Evolutionary conservation across 2,113 vertebrate genomes (phyloP).

Genomic region (Pterocles gutturalis): DNA sequence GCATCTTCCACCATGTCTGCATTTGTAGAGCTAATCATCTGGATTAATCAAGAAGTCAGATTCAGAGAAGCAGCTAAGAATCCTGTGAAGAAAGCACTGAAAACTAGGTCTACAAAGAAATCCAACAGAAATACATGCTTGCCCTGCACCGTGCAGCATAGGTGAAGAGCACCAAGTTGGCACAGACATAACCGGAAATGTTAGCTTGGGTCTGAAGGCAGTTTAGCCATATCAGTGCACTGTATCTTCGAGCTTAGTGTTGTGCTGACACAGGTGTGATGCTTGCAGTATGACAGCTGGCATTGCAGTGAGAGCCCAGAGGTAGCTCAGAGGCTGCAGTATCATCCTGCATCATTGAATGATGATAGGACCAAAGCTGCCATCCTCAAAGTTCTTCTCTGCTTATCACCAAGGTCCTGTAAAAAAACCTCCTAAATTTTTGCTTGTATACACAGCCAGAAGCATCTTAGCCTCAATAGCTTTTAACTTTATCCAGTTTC

Average conservation of each 20-base stretch:
- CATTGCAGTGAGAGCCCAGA: background rate
- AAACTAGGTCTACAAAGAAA: background rate
- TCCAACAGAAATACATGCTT: background rate
- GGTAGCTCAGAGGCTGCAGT: background rate
- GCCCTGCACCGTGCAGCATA: background rate
- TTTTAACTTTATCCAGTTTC: background rate
- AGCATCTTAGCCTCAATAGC: background rate
- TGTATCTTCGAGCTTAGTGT: background rate
- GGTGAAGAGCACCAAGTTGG: background rate
- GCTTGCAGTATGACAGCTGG: background rate
- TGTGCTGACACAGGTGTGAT: background rate
- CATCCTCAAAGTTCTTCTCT: background rate
- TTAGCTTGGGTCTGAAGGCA: background rate
- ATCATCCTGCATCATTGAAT: background rate
- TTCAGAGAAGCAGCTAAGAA: background rate
- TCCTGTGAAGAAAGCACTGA: background rate
- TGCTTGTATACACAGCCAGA: background rate
- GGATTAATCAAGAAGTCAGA: background rate
- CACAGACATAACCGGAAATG: background rate
- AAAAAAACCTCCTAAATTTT: background rate
- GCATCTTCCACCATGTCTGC: background rate
- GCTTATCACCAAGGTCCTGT: background rate
- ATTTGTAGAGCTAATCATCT: background rate
- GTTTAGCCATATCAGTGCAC: background rate
- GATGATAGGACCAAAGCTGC: background rate